Evolutionary conservation across 2,888 invertebrate genomes (phyloP).

Genomic region (Callyntrura sp.): DNA sequence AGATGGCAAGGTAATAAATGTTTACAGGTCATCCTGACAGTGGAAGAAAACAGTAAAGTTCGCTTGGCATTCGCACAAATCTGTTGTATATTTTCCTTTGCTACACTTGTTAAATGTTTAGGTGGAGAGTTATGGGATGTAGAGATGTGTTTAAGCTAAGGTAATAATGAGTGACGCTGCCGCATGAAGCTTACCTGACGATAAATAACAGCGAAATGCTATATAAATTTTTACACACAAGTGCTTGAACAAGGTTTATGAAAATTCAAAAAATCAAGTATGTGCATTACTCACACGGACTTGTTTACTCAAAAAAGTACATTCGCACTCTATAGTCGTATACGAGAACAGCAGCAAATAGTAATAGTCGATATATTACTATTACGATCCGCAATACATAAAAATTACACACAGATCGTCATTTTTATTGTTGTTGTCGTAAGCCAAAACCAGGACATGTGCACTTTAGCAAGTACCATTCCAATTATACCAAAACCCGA

Average conservation of each 20-base stretch:
- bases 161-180: too few species aligned
- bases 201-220: too few species aligned
- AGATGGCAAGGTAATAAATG: slow-evolving; percentile 61
- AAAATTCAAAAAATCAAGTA: not conserved
- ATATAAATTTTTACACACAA: too few species aligned
- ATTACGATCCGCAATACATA: slow-evolving; percentile 30
- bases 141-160: too few species aligned
- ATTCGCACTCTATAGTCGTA: too few species aligned
- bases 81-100: not conserved
- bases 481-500: too few species aligned
- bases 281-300: not conserved
- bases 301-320: not conserved
- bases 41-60: slow-evolving; percentile 29
- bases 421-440: slow-evolving; percentile 51
- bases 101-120: not conserved
- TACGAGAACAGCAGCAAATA: not conserved
- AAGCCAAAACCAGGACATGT: slow-evolving; percentile 43
- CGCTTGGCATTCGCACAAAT: slow-evolving; percentile 19
- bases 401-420: slow-evolving; percentile 34
- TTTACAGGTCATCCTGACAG: slow-evolving; percentile 52
- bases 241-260: too few species aligned
- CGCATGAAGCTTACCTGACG: too few species aligned
- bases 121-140: too few species aligned
- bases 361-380: too few species aligned
- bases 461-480: too few species aligned